phyloP scores from a whole-genome alignment of 2,797 vertebrate genomes.

The Astyanax mexicanus region DNA sequence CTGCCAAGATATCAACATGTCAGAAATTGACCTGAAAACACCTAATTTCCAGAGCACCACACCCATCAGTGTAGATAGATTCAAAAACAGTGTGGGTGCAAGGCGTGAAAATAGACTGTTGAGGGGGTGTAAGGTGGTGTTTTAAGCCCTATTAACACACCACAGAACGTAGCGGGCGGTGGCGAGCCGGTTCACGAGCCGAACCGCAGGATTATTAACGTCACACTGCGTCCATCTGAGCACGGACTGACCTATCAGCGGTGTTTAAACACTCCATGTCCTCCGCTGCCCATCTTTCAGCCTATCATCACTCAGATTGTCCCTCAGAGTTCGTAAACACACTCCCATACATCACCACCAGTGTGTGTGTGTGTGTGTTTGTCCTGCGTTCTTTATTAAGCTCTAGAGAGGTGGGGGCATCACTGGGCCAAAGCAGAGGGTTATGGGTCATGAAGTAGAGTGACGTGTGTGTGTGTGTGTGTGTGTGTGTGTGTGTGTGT shows the following conservation, averaged over 20 bases:
- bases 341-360: neutral
- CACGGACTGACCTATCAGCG: neutral
- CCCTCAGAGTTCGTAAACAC: neutral
- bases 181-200: too few species aligned
- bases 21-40: too few species aligned
- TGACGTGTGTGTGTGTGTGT: constrained; percentile 38
- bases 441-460: constrained; percentile 38
- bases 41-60: too few species aligned
- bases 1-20: too few species aligned
- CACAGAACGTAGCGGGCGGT: too few species aligned
- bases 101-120: too few species aligned
- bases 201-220: too few species aligned
- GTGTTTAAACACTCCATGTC: neutral
- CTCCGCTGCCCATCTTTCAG: neutral
- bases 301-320: neutral
- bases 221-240: neutral
- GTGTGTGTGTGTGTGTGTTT: constrained; percentile 3
- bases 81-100: too few species aligned
- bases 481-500: neutral
- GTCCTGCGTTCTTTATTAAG: too few species aligned
- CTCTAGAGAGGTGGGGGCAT: neutral
- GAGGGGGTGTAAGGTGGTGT: too few species aligned
- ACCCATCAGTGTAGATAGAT: too few species aligned
- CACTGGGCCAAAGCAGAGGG: constrained; percentile 21
- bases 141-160: too few species aligned